Base-by-base conservation (phyloP, 2,888 invertebrate genomes). In the Amphipyra tragopoginis region DNA sequence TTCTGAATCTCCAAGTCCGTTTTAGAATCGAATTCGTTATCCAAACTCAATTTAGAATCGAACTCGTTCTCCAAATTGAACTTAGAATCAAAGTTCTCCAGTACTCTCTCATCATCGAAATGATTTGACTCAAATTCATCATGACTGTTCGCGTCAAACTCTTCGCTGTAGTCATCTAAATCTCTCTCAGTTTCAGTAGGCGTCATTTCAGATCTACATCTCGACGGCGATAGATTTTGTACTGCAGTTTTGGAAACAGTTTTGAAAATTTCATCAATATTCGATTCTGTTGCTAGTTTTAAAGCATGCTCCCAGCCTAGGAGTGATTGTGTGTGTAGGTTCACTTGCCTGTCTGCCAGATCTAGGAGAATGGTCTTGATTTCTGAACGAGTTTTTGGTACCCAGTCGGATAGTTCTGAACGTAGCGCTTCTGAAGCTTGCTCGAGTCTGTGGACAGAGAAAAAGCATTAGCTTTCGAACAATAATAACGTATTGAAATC, bases 361-460 rank as follows among this genome's bases (percentile, higher is more conserved):
- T 93, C 92, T 1, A 93, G 70, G 0, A 94, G 84, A 0, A 92
- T 39, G 0, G 83, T 53, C 45, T 91, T 92, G 13, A 93, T 83
- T 54, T 94, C 93, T 0, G 86, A 60, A 0, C 86, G 79, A 0
- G 93, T 94, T 65, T 93, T 92, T 0, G 92, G 91, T 5, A 88
- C 81, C 94, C 94, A 94, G 65, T 93, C 93, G 0, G 89, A 79
- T 0, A 94, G 77, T 43, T 94, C 94, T 0, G 92, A 89, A 0
- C 94, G 87, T 0, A 94, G 79, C 0, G 93, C 93, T 51, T 94
- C 93, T 0, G 93, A 92, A 0, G 93, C 92, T 72, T 93, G 94
- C 10, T 93, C 93, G 44, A 94, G 65, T 55, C 93, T 94, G 77
- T 5, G 79, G 8, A 65, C 33, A 34, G 10, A 26, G 14, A 33